Percentiles rank a stretch among this genome's conserved stretches.
phyloP scores from a whole-genome alignment of 2,113 vertebrate genomes.

The Psilopsiagon aurifrons region DNA sequence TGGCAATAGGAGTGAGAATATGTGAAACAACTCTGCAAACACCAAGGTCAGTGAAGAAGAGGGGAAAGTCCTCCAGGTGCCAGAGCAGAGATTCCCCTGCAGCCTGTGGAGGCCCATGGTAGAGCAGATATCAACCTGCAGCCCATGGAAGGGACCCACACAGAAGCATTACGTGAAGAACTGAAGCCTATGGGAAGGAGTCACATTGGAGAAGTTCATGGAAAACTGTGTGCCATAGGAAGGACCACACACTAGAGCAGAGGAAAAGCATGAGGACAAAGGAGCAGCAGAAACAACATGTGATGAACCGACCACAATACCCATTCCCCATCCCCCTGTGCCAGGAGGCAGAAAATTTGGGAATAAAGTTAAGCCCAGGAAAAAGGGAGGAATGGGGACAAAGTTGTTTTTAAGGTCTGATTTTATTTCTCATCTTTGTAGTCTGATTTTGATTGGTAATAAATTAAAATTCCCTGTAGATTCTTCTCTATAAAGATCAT shows the following conservation, averaged over 20 bases:
- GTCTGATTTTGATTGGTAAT: neutral
- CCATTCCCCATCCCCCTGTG: neutral
- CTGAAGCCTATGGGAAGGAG: neutral
- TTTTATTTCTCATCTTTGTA: neutral
- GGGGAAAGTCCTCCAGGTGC: neutral
- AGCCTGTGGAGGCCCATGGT: neutral
- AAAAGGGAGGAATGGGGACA: neutral
- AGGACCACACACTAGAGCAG: neutral
- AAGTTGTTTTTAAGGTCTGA: neutral
- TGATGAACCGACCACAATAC: neutral
- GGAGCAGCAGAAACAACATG: neutral
- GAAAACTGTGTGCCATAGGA: neutral
- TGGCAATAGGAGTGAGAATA: neutral
- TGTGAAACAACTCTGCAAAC: neutral
- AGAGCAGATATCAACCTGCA: neutral
- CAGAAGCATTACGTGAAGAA: neutral
- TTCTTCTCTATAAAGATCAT: neutral
- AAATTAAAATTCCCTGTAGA: neutral
- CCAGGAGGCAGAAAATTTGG: neutral
- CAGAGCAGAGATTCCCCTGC: neutral
- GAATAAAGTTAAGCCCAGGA: neutral
- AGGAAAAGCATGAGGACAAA: neutral
- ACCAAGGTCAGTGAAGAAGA: neutral
- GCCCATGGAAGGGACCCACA: neutral
- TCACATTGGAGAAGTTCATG: neutral